Evolutionary conservation across 2,888 invertebrate genomes (phyloP), one percentile per base, ranked within the genome.

Genomic region (Dioctria rufipes): DNA sequence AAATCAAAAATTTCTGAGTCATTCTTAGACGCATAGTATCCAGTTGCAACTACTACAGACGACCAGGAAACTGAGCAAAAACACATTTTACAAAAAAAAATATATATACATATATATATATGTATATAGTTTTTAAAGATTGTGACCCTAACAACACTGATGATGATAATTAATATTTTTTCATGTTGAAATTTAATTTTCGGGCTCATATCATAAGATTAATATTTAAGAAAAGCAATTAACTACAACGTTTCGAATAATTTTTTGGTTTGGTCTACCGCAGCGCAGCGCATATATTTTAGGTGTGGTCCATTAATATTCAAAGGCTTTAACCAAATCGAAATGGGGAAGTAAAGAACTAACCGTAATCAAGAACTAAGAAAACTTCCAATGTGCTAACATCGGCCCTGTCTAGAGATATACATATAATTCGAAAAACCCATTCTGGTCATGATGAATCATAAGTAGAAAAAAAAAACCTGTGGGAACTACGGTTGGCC

Each of bases 201-300:
- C 49, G 49, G 5, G 49, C 1, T 2, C 49, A 46, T 2, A 6
- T 46, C 1, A 46, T 46, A 9, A 46, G 9, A 6, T 46, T 9
- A 25, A 25, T 25, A 25, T 25, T 25, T 25, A 25, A 25, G 25
- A 25, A 46, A 46, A 46, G 49, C 6, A 46, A 46, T 5, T 46
- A 6, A 46, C 49, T 9, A 46, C 5, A 11, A 54, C 25, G 54
- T 11, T 54, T 54, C 6, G 4, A n/a, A 54, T 11, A n/a, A 54
- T 11, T 54, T 54, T 54, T 54, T n/a, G 25, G 54, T n/a, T 11
- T 54, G 54, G n/a, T 54, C 54, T 54, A 54, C 54, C 54, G n/a
- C 54, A 54, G 3, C 54, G 54, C 5, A 4, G n/a, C 11, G 54
- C 54, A 54, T 9, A 54, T 9, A 9, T 3, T 54, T 11, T 54